phyloP scores from a whole-genome alignment of 2,888 invertebrate genomes.

The Drosophila mimetica region DNA sequence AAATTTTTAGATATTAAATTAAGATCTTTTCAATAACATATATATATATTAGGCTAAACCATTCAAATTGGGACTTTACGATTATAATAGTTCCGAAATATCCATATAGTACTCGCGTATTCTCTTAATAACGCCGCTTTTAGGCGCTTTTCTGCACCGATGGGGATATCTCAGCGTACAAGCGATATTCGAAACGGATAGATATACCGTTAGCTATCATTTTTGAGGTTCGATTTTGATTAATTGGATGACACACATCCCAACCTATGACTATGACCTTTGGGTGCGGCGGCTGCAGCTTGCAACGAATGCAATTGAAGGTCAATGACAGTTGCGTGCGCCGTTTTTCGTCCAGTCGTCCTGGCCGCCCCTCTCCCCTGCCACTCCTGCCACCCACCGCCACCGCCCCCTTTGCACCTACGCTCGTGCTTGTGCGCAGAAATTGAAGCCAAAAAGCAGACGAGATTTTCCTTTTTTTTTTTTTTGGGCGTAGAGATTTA shows the following conservation, averaged over 20 bases:
- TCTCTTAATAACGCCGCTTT: not conserved
- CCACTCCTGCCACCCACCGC: not conserved
- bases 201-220: not conserved
- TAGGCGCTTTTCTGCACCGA: not conserved
- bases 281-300: constrained; percentile 71
- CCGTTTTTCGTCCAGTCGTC: constrained; percentile 49
- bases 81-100: no score
- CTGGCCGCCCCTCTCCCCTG: constrained; percentile 14
- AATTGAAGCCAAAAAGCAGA: constrained; percentile 56
- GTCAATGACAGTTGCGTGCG: constrained; percentile 77
- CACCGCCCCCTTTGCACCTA: constrained; percentile 14
- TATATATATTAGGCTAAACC: no score
- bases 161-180: no score
- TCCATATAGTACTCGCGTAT: not conserved
- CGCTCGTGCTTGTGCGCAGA: constrained; percentile 73
- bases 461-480: constrained; percentile 33
- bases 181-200: not conserved
- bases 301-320: constrained; percentile 72
- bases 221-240: constrained; percentile 45
- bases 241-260: constrained; percentile 72
- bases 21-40: no score
- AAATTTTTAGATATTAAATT: no score
- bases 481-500: constrained; percentile 20
- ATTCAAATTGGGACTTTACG: no score
- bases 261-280: constrained; percentile 74